Conservation (phyloP, 1,140 invertebrate species). For the Rhynchophorus ferrugineus region DNA sequence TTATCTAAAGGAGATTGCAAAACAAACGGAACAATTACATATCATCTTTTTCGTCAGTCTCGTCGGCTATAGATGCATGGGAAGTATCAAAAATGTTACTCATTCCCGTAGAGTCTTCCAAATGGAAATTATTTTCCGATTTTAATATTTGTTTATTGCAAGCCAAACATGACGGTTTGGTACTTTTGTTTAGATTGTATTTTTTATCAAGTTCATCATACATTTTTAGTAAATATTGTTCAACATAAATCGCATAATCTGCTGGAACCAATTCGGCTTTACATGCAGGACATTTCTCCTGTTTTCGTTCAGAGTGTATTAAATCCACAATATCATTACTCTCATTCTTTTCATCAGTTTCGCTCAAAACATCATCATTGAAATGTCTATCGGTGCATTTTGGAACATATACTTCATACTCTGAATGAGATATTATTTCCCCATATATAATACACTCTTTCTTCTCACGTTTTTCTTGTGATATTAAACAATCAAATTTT, state of each 20-base stretch:
- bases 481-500: too few species aligned
- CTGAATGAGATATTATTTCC: conserved; percentile 28
- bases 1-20: conserved; percentile 32
- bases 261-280: conserved; percentile 34
- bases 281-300: conserved; percentile 50
- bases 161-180: conserved; percentile 47
- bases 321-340: neutral
- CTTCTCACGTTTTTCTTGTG: too few species aligned
- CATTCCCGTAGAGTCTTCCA: conserved; percentile 49
- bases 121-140: conserved; percentile 50
- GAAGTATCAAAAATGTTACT: conserved; percentile 28
- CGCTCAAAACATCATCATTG: conserved; percentile 7
- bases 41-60: conserved; percentile 15
- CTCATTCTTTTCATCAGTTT: neutral
- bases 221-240: conserved; percentile 46
- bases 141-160: conserved; percentile 48
- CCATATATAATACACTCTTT: conserved; percentile 37
- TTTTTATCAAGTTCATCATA: conserved; percentile 39
- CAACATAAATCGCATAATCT: conserved; percentile 48
- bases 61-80: conserved; percentile 7
- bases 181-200: conserved; percentile 21
- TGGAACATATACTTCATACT: conserved; percentile 42
- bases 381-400: conserved; percentile 35
- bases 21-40: conserved; percentile 35
- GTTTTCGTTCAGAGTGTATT: neutral